A percentile compares a stretch with the other conserved stretches of the same genome.
Evolutionary conservation across 2,113 vertebrate species (phyloP).

Genomic region (Channa maculata): DNA sequence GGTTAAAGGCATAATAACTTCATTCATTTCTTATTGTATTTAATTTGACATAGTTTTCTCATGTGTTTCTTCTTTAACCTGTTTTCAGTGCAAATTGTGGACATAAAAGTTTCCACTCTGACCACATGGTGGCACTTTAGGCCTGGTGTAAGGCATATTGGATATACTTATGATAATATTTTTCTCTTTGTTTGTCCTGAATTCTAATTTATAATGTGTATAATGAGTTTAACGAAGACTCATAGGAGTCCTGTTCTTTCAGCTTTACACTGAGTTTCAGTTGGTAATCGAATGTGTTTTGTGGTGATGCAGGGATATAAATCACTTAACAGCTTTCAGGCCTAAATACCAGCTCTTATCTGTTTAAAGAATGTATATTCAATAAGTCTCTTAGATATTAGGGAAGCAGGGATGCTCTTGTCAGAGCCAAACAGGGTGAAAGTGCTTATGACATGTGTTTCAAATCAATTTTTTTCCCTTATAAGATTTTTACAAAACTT

Average conservation of each 20-base stretch:
- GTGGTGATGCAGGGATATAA: neutral
- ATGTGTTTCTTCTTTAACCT: no score
- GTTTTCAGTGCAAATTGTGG: no score
- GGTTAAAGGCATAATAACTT: no score
- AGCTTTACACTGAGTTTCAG: neutral
- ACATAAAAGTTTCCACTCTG: neutral
- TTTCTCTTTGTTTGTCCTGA: no score
- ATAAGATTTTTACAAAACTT: no score
- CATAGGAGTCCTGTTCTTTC: neutral
- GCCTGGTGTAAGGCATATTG: neutral
- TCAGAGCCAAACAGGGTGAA: neutral
- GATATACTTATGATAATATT: no score
- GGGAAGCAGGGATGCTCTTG: neutral
- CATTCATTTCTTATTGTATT: no score
- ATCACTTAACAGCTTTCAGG: neutral
- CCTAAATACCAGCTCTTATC: neutral
- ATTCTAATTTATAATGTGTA: no score
- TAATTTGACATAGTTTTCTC: no score
- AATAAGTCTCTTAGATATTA: neutral
- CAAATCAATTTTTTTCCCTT: no score
- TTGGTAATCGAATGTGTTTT: neutral
- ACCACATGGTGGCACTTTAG: slow-evolving; percentile 63
- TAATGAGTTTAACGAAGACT: neutral
- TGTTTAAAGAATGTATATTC: neutral
- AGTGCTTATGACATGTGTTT: neutral